phyloP scores from a whole-genome alignment of 1,140 invertebrate genomes.

The Meloidogyne hapla region DNA sequence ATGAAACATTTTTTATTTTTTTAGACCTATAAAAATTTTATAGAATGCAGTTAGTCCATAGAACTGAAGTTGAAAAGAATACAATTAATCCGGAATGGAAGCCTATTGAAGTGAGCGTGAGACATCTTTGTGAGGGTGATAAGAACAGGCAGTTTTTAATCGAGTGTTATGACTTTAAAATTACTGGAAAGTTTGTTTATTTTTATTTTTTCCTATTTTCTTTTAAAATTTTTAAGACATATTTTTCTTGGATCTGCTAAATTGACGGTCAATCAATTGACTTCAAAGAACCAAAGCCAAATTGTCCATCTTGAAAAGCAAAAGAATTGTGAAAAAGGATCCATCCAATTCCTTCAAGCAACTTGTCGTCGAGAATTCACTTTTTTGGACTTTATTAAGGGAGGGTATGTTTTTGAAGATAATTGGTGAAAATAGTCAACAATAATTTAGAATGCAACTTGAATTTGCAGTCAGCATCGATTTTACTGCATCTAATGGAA shows the following conservation, averaged over 20 bases:
- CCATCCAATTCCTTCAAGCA: constrained; percentile 22
- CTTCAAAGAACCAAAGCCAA: neutral
- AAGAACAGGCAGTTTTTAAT: constrained; percentile 34
- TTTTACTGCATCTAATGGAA: neutral
- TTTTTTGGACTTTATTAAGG: constrained; percentile 23
- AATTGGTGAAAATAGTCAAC: neutral
- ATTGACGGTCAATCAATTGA: constrained; percentile 15
- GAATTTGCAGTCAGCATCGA: neutral
- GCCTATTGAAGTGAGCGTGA: constrained; percentile 68
- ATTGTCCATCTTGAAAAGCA: constrained; percentile 20
- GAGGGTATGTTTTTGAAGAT: constrained; percentile 9
- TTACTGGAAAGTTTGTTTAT: neutral
- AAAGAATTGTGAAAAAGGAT: constrained; percentile 1
- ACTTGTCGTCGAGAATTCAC: constrained; percentile 14
- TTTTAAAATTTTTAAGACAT: constrained; percentile 9
- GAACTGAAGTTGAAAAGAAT: constrained; percentile 69
- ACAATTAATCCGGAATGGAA: constrained; percentile 70
- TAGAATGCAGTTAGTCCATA: constrained; percentile 67
- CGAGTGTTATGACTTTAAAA: constrained; percentile 19
- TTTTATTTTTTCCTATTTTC: neutral
- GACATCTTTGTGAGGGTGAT: constrained; percentile 71
- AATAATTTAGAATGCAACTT: neutral
- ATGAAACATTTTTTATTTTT: constrained; percentile 21
- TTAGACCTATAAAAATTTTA: neutral
- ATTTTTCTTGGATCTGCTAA: constrained; percentile 15